Evolutionary conservation across 2,888 invertebrate species (phyloP), one percentile per base, ranked within the genome.

Genomic region (Idaea straminata): DNA sequence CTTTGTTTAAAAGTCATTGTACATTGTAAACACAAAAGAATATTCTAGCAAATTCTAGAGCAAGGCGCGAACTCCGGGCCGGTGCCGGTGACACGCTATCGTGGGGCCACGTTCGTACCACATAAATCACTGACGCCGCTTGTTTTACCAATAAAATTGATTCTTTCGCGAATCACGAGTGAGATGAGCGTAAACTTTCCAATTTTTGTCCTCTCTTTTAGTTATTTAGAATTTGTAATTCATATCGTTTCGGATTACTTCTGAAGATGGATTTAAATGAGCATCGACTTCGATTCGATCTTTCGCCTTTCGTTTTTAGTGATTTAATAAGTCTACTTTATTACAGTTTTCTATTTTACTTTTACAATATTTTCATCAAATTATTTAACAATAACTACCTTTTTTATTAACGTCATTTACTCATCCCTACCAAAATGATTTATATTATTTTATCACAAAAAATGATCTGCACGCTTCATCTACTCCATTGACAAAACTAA

Each of bases 131-230:
- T 77, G 76, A 79, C 79, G 79, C 84, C 79, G 87, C 84, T 88
- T 91, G 91, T 91, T 92, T 91, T 84, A 87, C 89, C 87, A 89
- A 91, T 91, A 88, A 89, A 90, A 92, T 88, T 89, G 88, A 91
- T 89, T 89, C 87, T 86, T 89, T 87, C 81, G 78, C 83, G 82
- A 83, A 82, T 86, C 82, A 79, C 80, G 78, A 76, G 70, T 72
- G 71, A 76, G 76, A 75, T 81, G 72, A 82, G 79, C 79, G 78
- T 78, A 77, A 80, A 81, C 77, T 75, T 81, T 47, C 47, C 47
- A 47, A 47, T 47, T 47, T 47, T 47, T 47, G 47, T 47, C 10
- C 47, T 47, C 7, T 47, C 7, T 47, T 47, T 47, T 47, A 47
- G 47, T 47, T 47, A 36, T 47, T 47, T 47, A 0, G 47, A 47